Conservation (phyloP, 2,888 invertebrate species). For the Gibbula magus region DNA sequence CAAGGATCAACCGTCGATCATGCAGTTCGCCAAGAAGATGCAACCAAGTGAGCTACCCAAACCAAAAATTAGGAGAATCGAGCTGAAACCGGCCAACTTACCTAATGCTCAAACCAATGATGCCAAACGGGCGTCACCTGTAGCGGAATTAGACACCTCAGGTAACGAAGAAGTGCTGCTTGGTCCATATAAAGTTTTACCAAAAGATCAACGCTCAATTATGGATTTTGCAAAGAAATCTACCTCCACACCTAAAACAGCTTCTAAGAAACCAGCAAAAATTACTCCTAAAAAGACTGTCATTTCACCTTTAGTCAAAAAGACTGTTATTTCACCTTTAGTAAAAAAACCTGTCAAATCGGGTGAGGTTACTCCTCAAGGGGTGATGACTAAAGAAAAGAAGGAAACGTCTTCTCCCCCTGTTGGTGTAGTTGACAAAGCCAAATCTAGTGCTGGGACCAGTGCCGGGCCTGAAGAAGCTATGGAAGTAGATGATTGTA, state of each 20-base stretch:
- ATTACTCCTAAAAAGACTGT: not conserved
- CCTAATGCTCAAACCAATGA: not conserved
- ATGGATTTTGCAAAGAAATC: constrained; percentile 37
- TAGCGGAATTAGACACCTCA: not conserved
- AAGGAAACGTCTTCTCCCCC: not conserved
- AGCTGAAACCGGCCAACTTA: constrained; percentile 2
- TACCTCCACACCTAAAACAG: not conserved
- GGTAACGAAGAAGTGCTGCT: not conserved
- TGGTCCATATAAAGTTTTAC: constrained; percentile 24
- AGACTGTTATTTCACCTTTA: not conserved
- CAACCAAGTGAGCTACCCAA: constrained; percentile 3
- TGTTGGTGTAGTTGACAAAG: not conserved
- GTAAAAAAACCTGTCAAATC: not conserved
- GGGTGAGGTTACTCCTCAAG: not conserved
- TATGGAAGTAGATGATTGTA: constrained; percentile 26
- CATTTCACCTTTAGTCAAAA: not conserved
- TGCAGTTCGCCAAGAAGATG: constrained; percentile 44
- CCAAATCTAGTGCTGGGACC: not conserved
- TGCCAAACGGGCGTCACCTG: not conserved
- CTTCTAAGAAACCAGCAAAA: not conserved
- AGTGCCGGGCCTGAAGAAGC: not conserved
- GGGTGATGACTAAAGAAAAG: not conserved
- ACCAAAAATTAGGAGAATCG: constrained; percentile 23
- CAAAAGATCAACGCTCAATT: constrained; percentile 31
- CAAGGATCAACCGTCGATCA: constrained; percentile 47